A percentile compares a stretch with the other conserved stretches of the same genome.
These are phyloP conservation scores for Ranitomeya imitator DNA, from an alignment of 2,113 vertebrate species.

Conservation along the genomic window DNA sequence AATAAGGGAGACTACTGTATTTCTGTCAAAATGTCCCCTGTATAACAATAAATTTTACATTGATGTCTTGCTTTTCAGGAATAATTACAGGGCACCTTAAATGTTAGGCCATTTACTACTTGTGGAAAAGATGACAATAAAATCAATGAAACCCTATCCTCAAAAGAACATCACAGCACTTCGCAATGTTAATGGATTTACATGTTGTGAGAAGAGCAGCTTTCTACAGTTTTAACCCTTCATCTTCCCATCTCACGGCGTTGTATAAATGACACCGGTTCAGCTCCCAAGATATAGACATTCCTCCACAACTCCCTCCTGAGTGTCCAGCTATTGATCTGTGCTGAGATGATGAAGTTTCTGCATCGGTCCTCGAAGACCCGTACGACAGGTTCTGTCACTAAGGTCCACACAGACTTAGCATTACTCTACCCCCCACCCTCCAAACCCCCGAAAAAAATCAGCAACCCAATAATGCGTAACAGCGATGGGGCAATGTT, in stretches of 20 bases:
- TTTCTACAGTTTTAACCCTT: constrained; percentile 40
- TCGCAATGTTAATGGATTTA: constrained; percentile 70
- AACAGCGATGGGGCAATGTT: constrained; percentile 74
- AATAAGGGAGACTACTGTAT: constrained; percentile 65
- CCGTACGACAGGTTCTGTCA: constrained; percentile 68
- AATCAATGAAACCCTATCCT: constrained; percentile 74
- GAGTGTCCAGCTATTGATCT: constrained; percentile 65
- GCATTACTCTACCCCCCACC: background rate
- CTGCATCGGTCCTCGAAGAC: constrained; percentile 67
- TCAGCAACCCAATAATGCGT: constrained; percentile 80
- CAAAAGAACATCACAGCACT: constrained; percentile 71
- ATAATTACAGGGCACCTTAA: constrained; percentile 77
- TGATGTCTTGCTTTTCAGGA: constrained; percentile 80
- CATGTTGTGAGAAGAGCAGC: constrained; percentile 54
- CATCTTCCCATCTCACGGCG: background rate
- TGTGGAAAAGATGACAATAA: constrained; percentile 77
- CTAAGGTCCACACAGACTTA: constrained; percentile 61
- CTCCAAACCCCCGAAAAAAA: constrained; percentile 62
- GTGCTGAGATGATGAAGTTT: constrained; percentile 68
- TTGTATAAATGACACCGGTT: background rate
- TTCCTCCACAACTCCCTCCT: background rate
- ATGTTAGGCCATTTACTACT: constrained; percentile 76
- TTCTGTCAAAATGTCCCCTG: constrained; percentile 70
- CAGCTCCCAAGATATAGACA: background rate
- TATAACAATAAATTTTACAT: constrained; percentile 75